phyloP scores from a whole-genome alignment of 2,888 invertebrate genomes.

The Muschampia staudingeri region DNA sequence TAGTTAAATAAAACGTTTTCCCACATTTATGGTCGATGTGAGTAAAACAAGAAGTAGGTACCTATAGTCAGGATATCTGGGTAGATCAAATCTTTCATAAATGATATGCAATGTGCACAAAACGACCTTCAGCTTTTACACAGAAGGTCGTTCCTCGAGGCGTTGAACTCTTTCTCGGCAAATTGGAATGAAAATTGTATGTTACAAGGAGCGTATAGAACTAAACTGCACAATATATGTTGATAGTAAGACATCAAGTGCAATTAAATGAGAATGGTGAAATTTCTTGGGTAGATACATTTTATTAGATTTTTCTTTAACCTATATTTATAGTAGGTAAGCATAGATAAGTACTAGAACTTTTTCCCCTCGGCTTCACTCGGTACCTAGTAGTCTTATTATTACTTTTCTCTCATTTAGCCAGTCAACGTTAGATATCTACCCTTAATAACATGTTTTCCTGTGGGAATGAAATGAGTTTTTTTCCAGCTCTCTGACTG shows the following conservation, averaged over 20 bases:
- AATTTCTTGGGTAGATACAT: neutral
- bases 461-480: too few relatives aligned
- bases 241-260: neutral
- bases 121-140: constrained; percentile 30
- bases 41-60: neutral
- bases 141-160: constrained; percentile 27
- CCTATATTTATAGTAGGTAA: too few relatives aligned
- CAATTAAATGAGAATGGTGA: too few relatives aligned
- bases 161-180: constrained; percentile 31
- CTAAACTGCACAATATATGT: neutral
- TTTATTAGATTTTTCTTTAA: too few relatives aligned
- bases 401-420: too few relatives aligned
- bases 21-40: neutral
- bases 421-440: too few relatives aligned
- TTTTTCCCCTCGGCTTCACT: too few relatives aligned
- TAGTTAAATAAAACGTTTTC: too few relatives aligned
- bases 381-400: too few relatives aligned
- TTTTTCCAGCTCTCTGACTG: too few relatives aligned
- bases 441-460: too few relatives aligned
- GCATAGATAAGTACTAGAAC: too few relatives aligned
- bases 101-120: constrained; percentile 21
- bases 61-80: neutral
- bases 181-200: constrained; percentile 13
- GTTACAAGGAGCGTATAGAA: neutral
- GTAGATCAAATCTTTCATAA: neutral